Base-by-base conservation (phyloP, 1,140 invertebrate genomes). In the Drusus annulatus region DNA sequence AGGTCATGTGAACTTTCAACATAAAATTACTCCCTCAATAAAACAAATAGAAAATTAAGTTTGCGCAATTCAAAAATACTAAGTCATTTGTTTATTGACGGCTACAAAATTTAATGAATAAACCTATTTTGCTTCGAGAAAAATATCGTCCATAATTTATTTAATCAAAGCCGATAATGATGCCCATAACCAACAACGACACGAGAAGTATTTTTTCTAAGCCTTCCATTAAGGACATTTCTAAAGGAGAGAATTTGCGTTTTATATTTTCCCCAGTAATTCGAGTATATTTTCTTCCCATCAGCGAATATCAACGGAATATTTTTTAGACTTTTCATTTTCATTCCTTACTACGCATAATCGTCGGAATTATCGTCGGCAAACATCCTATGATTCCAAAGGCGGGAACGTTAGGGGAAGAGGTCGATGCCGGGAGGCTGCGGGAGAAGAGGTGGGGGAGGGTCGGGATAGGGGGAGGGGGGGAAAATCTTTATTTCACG, bases 401-500 rank as follows among this genome's bases (percentile, higher is more conserved):
- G 62, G 15, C 62, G 62, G 62, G 62, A 65, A 21, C 17, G 56
- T 21, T 31, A 25, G 23, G 62, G 71, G 69, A 54, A 50, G 50
- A 45, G 68, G 68, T 71, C 21, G 68, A 73, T 54, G 63, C n/a
- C 31, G 52, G 21, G 31, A 68, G 56, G 63, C 63, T 77, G 62
- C 63, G 69, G 65, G n/a, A n/a, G n/a, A 69, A 65, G 19, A 51
- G 52, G 3, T 17, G 54, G n/a, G 52, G 25, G 19, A 54, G 4
- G 21, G 25, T 16, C 6, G 17, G 52, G 19, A 6, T 15, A 19
- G 13, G 1, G 52, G 23, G 19, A 31, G 50, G 51, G 76, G 80
- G 56, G 28, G 69, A 81, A 81, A 78, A 78, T 81, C 76, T 81
- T 78, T 81, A 78, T 81, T 78, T 75, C 52, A 62, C 54, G 60